These are phyloP conservation scores for Galaxea fascicularis DNA, from an alignment of 92 coral and sea anemone species.

Conservation along the genomic window DNA sequence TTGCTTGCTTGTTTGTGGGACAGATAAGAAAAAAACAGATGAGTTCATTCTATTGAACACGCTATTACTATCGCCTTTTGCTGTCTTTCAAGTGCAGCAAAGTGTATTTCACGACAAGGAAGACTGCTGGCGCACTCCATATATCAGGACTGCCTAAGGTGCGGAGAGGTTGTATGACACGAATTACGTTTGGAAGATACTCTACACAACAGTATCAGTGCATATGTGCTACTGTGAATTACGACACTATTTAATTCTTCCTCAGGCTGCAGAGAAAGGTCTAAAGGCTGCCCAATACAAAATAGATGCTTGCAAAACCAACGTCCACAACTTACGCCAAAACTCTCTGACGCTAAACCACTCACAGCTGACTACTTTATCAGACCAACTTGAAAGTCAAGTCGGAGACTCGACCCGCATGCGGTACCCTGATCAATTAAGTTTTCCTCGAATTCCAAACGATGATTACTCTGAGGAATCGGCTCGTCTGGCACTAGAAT, in stretches of 20 bases:
- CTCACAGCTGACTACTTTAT: constrained; percentile 37
- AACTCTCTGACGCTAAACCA: constrained; percentile 53
- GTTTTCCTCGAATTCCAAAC: constrained; percentile 73
- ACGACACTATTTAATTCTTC: neutral
- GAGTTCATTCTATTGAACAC: too few species aligned
- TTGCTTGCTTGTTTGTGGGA: too few species aligned
- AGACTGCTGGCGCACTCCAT: too few species aligned
- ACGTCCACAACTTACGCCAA: constrained; percentile 56
- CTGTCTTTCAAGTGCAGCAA: too few species aligned
- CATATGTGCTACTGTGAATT: neutral
- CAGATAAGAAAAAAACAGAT: too few species aligned
- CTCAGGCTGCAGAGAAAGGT: constrained; percentile 80
- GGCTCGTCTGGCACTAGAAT: constrained; percentile 45
- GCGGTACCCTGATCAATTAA: constrained; percentile 84
- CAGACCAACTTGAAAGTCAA: constrained; percentile 44
- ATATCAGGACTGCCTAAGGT: too few species aligned
- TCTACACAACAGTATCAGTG: too few species aligned
- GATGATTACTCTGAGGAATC: constrained; percentile 58
- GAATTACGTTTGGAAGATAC: too few species aligned
- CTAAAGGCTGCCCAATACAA: constrained; percentile 81
- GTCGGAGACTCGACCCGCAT: constrained; percentile 78
- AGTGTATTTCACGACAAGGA: too few species aligned
- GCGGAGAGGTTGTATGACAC: too few species aligned
- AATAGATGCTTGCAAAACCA: constrained; percentile 64
- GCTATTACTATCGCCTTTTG: too few species aligned